phyloP scores from a whole-genome alignment of 2,888 invertebrate species.

The Tetragonula carbonaria region DNA sequence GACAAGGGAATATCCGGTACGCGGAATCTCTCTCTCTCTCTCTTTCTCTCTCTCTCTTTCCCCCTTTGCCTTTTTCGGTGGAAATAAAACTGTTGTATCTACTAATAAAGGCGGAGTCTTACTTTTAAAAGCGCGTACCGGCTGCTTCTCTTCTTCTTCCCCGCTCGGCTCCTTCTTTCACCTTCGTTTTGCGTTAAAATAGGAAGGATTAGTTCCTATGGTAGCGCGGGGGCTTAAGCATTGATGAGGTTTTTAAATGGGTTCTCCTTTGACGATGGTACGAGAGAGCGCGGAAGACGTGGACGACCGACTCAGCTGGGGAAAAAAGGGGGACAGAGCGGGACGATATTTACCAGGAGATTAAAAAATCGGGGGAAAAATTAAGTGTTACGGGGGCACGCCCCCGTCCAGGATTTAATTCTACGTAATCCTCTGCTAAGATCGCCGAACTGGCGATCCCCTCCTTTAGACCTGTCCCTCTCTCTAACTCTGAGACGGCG shows the following conservation, averaged over 20 bases:
- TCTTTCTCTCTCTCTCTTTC: slow-evolving; percentile 30
- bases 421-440: slow-evolving; percentile 82
- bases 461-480: slow-evolving; percentile 35
- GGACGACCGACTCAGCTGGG: slow-evolving; percentile 37
- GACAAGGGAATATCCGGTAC: slow-evolving; percentile 38
- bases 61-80: slow-evolving; percentile 67
- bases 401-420: slow-evolving; percentile 81
- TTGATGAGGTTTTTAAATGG: slow-evolving; percentile 85
- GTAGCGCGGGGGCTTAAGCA: slow-evolving; percentile 83
- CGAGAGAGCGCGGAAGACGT: slow-evolving; percentile 61
- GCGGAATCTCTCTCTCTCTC: slow-evolving; percentile 32
- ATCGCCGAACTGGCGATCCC: slow-evolving; percentile 73
- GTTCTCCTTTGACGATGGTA: slow-evolving; percentile 83
- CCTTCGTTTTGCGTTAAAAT: slow-evolving; percentile 81
- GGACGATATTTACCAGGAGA: slow-evolving; percentile 84
- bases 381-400: slow-evolving; percentile 84
- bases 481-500: slow-evolving; percentile 49
- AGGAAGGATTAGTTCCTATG: slow-evolving; percentile 84
- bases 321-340: slow-evolving; percentile 65
- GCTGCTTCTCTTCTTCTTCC: slow-evolving; percentile 28
- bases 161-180: slow-evolving; percentile 49
- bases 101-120: slow-evolving; percentile 81
- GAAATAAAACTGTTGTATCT: slow-evolving; percentile 82
- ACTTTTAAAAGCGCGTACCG: slow-evolving; percentile 81
- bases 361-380: slow-evolving; percentile 84